phyloP scores from a whole-genome alignment of 2,797 vertebrate genomes.

The Chelmon rostratus region DNA sequence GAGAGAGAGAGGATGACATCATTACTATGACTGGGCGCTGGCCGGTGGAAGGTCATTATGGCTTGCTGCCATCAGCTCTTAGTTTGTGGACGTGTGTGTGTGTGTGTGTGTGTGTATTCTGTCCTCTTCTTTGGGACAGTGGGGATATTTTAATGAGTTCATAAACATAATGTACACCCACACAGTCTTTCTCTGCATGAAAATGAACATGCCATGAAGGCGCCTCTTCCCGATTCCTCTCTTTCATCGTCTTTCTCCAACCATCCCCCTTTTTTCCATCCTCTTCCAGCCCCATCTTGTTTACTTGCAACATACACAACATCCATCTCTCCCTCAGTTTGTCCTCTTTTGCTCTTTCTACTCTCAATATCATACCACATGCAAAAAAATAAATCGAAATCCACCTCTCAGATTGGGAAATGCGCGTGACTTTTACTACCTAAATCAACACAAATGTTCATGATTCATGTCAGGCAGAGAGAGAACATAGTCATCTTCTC shows the following conservation, averaged over 20 bases:
- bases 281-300: not conserved
- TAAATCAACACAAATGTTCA: not conserved
- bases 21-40: slow-evolving; percentile 69
- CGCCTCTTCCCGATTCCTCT: slow-evolving; percentile 3
- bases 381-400: slow-evolving; percentile 19
- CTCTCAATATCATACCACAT: slow-evolving; percentile 5
- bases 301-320: not conserved
- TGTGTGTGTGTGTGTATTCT: not conserved
- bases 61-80: slow-evolving; percentile 56
- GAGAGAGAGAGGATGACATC: slow-evolving; percentile 65
- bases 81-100: slow-evolving; percentile 33
- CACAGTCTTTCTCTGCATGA: slow-evolving; percentile 26
- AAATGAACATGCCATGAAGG: slow-evolving; percentile 13
- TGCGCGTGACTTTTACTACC: not conserved
- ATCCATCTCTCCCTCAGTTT: not conserved
- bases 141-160: slow-evolving; percentile 43
- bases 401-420: not conserved
- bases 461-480: slow-evolving; percentile 17
- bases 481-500: slow-evolving; percentile 5
- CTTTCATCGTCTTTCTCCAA: not conserved
- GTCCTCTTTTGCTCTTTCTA: slow-evolving; percentile 1
- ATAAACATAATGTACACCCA: slow-evolving; percentile 56
- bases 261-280: not conserved
- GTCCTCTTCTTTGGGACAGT: slow-evolving; percentile 17
- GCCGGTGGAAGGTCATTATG: slow-evolving; percentile 64